These are phyloP conservation scores for Pomatorhinus ruficollis DNA, from an alignment of 2,113 vertebrate genomes.

Conservation along the genomic window DNA sequence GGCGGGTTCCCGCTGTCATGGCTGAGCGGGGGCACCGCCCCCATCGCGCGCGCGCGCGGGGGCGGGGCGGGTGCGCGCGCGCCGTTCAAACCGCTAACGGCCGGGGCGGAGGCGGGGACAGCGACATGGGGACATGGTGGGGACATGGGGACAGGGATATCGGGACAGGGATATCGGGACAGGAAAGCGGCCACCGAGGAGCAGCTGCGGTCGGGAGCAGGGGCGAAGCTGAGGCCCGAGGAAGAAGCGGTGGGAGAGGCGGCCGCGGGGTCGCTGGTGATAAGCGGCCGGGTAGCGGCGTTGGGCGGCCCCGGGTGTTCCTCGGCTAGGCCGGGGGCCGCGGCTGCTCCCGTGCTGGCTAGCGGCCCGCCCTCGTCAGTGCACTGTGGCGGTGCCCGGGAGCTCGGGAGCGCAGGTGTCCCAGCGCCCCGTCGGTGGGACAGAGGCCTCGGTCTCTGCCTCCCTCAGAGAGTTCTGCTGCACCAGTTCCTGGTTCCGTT, in stretches of 20 bases:
- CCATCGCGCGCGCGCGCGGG: not conserved
- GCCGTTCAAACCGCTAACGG: constrained; percentile 9
- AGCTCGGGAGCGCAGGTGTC: not conserved
- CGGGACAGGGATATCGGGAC: not conserved
- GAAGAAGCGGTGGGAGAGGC: not conserved
- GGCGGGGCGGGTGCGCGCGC: not conserved
- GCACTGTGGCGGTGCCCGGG: too few relatives aligned
- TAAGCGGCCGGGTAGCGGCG: too few relatives aligned
- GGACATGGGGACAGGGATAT: not conserved
- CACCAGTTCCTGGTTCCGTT: not conserved
- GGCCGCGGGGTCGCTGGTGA: not conserved
- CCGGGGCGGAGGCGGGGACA: not conserved
- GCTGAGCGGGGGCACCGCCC: not conserved
- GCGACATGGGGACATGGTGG: not conserved
- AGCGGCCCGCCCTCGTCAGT: not conserved
- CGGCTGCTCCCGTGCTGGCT: not conserved
- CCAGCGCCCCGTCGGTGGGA: not conserved
- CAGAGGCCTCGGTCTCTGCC: too few relatives aligned
- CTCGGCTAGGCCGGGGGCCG: too few relatives aligned
- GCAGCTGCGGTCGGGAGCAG: not conserved
- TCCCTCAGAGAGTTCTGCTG: not conserved
- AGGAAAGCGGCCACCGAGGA: not conserved
- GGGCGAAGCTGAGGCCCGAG: not conserved
- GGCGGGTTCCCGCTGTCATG: not conserved
- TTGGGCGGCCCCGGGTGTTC: not conserved